Conservation (phyloP, 1,140 invertebrate genomes). For the Sogatella furcifera region DNA sequence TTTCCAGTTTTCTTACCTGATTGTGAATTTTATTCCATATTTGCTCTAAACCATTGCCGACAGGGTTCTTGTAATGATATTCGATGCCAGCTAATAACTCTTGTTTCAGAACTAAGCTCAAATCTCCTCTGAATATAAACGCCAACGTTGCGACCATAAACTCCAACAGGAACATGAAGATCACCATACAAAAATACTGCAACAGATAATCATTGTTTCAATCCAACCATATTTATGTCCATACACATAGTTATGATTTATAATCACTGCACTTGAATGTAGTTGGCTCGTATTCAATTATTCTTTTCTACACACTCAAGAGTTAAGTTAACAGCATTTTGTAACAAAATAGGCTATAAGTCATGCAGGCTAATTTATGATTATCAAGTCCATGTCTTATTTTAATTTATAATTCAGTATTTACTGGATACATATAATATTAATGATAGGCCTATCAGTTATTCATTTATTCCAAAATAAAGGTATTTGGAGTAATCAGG, state of each 20-base stretch:
- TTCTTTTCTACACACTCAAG: too few species aligned
- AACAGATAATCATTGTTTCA: constrained; percentile 24
- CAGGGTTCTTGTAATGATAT: constrained; percentile 44
- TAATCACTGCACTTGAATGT: too few species aligned
- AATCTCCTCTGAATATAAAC: constrained; percentile 61
- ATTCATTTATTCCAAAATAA: too few species aligned
- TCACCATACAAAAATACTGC: constrained; percentile 75
- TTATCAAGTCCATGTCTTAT: too few species aligned
- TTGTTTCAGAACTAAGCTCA: constrained; percentile 48
- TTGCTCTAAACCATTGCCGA: constrained; percentile 44
- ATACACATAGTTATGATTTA: too few species aligned
- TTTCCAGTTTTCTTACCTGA: constrained; percentile 38
- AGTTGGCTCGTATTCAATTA: too few species aligned
- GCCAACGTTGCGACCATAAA: constrained; percentile 64
- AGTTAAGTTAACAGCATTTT: neutral
- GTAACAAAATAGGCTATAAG: too few species aligned
- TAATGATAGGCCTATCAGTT: too few species aligned
- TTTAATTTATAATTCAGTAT: too few species aligned
- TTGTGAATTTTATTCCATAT: constrained; percentile 65
- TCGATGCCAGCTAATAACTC: constrained; percentile 58
- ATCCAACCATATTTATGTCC: neutral
- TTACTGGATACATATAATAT: too few species aligned
- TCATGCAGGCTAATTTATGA: too few species aligned
- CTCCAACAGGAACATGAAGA: constrained; percentile 66
- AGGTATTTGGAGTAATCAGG: too few species aligned